Evolutionary conservation across 2,888 invertebrate species (phyloP).

Genomic region (Cinara cedri): DNA sequence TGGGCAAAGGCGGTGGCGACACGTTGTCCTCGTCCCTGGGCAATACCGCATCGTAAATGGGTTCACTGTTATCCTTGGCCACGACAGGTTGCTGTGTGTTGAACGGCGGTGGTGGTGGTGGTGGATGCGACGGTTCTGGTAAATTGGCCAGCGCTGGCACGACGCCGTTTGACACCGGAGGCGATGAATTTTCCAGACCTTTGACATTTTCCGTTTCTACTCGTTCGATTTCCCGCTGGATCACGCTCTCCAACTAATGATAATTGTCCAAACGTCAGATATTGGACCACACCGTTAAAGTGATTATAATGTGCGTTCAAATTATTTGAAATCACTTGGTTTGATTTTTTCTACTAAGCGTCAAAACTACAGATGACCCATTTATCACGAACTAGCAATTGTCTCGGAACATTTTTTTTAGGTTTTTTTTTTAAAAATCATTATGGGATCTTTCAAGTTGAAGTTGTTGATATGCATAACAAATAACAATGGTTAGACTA

Average conservation of each 20-base stretch:
- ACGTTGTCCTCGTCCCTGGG: conserved; percentile 69
- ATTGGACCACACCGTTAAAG: background rate
- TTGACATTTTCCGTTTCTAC: conserved; percentile 63
- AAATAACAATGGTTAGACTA: no score
- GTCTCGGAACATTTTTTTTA: no score
- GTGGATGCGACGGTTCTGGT: conserved; percentile 77
- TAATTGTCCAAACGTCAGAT: no score
- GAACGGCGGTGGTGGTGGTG: conserved; percentile 61
- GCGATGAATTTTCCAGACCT: conserved; percentile 60
- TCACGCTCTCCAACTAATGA: conserved; percentile 68
- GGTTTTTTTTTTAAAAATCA: no score
- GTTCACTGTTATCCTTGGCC: conserved; percentile 68
- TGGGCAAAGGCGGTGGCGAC: conserved; percentile 65
- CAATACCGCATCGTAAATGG: conserved; percentile 85
- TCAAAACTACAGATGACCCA: no score
- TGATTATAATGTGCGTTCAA: conserved; percentile 17
- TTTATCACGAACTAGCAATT: no score
- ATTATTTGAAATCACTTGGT: conserved; percentile 35
- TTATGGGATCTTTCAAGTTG: no score
- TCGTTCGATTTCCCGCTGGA: conserved; percentile 70
- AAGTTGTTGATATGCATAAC: no score
- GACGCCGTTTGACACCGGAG: conserved; percentile 64
- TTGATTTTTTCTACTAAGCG: background rate
- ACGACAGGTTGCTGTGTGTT: conserved; percentile 61
- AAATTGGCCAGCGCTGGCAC: conserved; percentile 64